A percentile compares a stretch with the other conserved stretches of the same genome.
These are phyloP conservation scores for Podabrus alpinus DNA, from an alignment of 2,888 invertebrate species.

Conservation along the genomic window DNA sequence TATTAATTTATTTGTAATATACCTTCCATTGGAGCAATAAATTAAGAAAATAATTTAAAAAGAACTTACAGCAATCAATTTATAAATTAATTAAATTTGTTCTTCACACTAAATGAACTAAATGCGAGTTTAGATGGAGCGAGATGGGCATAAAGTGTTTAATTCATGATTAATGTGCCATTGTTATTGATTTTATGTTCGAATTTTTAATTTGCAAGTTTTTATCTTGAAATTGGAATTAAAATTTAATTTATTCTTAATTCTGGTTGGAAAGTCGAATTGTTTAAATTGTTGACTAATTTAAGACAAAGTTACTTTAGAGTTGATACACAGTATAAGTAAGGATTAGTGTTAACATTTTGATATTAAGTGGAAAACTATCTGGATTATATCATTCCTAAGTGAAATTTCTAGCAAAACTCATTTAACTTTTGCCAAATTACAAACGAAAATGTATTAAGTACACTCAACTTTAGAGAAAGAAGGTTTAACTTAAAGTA, in stretches of 20 bases:
- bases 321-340: not conserved
- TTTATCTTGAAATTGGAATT: not conserved
- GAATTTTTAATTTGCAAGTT: not conserved
- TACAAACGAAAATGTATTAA: slow-evolving; percentile 4
- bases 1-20: not conserved
- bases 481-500: not conserved
- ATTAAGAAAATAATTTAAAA: not conserved
- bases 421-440: slow-evolving; percentile 3
- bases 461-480: not conserved
- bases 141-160: not conserved
- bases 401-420: slow-evolving; percentile 3
- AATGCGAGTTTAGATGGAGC: not conserved
- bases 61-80: not conserved
- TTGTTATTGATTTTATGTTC: not conserved
- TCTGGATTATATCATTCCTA: slow-evolving; percentile 4
- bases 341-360: not conserved
- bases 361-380: slow-evolving; percentile 1
- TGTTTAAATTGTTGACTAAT: not conserved
- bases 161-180: not conserved
- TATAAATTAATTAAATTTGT: not conserved
- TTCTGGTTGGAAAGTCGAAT: not conserved
- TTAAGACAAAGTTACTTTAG: not conserved
- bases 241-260: not conserved
- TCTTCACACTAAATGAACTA: not conserved
- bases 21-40: not conserved